Evolutionary conservation across 2,888 invertebrate species (phyloP).

Genomic region (Brassicogethes aeneus): DNA sequence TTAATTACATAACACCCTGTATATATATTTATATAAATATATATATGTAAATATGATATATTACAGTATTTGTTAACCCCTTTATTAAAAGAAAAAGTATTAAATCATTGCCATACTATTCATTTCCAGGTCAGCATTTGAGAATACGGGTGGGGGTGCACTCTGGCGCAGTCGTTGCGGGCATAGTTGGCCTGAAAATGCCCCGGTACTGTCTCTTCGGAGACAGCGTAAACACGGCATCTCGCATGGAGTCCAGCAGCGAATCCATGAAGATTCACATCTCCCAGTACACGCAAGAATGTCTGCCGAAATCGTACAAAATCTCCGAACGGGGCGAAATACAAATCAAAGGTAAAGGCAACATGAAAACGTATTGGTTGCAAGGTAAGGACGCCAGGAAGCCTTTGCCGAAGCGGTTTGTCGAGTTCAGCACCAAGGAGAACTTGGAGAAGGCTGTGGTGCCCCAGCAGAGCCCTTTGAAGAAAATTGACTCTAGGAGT

Average conservation of each 20-base stretch:
- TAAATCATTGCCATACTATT: too few species aligned
- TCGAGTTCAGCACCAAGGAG: background rate
- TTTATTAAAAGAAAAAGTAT: too few species aligned
- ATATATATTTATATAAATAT: too few species aligned
- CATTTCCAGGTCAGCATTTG: constrained; percentile 61
- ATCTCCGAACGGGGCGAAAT: constrained; percentile 76
- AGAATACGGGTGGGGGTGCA: constrained; percentile 82
- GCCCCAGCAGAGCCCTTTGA: constrained; percentile 21
- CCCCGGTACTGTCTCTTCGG: constrained; percentile 82
- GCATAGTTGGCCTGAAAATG: constrained; percentile 92
- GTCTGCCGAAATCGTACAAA: constrained; percentile 64
- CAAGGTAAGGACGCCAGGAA: constrained; percentile 61
- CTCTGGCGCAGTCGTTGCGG: constrained; percentile 87
- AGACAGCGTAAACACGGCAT: constrained; percentile 85
- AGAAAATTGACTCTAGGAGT: constrained; percentile 50
- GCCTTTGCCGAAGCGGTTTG: constrained; percentile 35
- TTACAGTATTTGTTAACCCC: too few species aligned
- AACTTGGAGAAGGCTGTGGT: background rate
- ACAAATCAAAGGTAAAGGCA: constrained; percentile 82
- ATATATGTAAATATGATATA: too few species aligned
- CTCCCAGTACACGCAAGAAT: constrained; percentile 76
- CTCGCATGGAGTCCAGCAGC: constrained; percentile 87
- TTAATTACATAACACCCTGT: too few species aligned
- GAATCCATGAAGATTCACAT: constrained; percentile 93
- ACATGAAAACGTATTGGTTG: constrained; percentile 87